Evolutionary conservation across 2,888 invertebrate genomes (phyloP).

Genomic region (Cryptocephalus moraei): DNA sequence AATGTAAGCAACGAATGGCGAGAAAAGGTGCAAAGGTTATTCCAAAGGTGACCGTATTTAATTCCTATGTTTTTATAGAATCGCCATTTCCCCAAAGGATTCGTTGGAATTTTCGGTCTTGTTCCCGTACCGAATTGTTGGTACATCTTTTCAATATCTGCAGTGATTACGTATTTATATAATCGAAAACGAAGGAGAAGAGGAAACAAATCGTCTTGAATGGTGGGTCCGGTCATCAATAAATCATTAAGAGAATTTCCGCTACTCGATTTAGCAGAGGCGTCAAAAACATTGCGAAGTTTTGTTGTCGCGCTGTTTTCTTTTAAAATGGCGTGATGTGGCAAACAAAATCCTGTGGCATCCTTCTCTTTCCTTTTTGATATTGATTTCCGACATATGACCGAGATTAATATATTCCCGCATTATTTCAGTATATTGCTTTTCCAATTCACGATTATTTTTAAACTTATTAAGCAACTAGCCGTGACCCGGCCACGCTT

Average conservation of each 20-base stretch:
- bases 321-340: slow-evolving; percentile 15
- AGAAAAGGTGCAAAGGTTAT: too few species aligned
- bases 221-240: too few species aligned
- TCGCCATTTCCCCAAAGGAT: slow-evolving; percentile 14
- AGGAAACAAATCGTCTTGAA: too few species aligned
- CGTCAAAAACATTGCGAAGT: too few species aligned
- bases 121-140: slow-evolving; percentile 12
- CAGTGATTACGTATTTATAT: slow-evolving; percentile 14
- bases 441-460: not conserved
- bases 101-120: too few species aligned
- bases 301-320: too few species aligned
- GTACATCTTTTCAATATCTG: slow-evolving; percentile 21
- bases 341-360: slow-evolving; percentile 11
- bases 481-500: too few species aligned
- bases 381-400: not conserved
- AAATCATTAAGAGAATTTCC: too few species aligned
- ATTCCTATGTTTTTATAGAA: not conserved
- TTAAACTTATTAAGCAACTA: not conserved
- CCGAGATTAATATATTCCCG: not conserved
- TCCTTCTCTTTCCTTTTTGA: not conserved
- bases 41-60: too few species aligned
- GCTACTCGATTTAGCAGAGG: too few species aligned
- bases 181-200: slow-evolving; percentile 16
- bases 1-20: too few species aligned
- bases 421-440: not conserved